These are phyloP conservation scores for Drosophila rubida DNA, from an alignment of 2,888 invertebrate species.

Conservation along the genomic window DNA sequence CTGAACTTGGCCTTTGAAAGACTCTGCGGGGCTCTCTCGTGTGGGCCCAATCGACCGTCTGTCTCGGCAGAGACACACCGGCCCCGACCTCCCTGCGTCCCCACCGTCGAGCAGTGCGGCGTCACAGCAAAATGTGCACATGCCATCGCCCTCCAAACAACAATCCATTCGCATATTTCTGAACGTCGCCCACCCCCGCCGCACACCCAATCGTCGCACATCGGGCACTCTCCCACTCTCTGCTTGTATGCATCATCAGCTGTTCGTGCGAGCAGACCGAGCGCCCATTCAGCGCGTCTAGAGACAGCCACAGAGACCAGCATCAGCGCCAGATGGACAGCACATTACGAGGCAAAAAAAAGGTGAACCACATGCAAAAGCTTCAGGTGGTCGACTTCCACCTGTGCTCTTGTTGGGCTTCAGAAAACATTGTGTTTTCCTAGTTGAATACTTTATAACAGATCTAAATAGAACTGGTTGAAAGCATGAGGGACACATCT, in stretches of 20 bases:
- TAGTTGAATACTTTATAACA: no score
- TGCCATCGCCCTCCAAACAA: slow-evolving; percentile 54
- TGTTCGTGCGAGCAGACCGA: slow-evolving; percentile 56
- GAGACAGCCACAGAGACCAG: slow-evolving; percentile 26
- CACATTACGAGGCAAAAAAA: slow-evolving; percentile 28
- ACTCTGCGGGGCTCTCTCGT: slow-evolving; percentile 28
- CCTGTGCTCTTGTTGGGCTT: slow-evolving; percentile 22
- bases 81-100: slow-evolving; percentile 51
- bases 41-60: slow-evolving; percentile 36
- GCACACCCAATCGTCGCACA: neutral
- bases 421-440: no score
- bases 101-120: slow-evolving; percentile 23
- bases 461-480: no score
- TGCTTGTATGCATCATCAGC: slow-evolving; percentile 64
- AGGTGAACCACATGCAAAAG: slow-evolving; percentile 20
- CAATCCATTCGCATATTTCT: slow-evolving; percentile 50
- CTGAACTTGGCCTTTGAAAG: slow-evolving; percentile 75
- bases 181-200: slow-evolving; percentile 12
- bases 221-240: slow-evolving; percentile 31
- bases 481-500: no score
- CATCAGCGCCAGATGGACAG: slow-evolving; percentile 16
- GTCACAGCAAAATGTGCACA: slow-evolving; percentile 41
- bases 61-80: slow-evolving; percentile 32
- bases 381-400: slow-evolving; percentile 54
- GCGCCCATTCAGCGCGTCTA: slow-evolving; percentile 22